These are phyloP conservation scores for Drosophila putrida DNA, from an alignment of 2,888 invertebrate genomes.

Conservation along the genomic window DNA sequence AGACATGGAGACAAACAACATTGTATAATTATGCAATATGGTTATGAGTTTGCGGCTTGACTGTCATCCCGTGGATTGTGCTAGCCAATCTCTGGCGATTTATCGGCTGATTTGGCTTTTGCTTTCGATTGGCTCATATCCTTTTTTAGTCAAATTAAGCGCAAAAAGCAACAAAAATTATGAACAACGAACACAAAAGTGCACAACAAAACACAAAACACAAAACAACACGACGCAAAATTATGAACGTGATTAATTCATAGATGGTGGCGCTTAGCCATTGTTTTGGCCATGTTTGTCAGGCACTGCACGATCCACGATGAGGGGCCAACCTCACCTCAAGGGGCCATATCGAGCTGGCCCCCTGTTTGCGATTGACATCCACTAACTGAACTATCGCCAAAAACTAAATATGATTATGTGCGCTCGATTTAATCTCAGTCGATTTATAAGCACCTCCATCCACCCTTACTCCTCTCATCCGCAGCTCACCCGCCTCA, in stretches of 20 bases:
- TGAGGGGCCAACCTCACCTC: slow-evolving; percentile 47
- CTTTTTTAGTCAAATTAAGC: slow-evolving; percentile 79
- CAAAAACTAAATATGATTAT: slow-evolving; percentile 82
- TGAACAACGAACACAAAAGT: slow-evolving; percentile 30
- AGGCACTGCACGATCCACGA: slow-evolving; percentile 66
- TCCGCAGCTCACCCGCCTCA: slow-evolving; percentile 7
- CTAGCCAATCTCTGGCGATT: slow-evolving; percentile 49
- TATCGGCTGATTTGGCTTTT: slow-evolving; percentile 49
- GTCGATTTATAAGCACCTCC: slow-evolving; percentile 56
- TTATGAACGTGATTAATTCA: slow-evolving; percentile 83
- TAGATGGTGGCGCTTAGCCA: slow-evolving; percentile 81
- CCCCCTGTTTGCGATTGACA: slow-evolving; percentile 64
- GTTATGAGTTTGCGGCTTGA: slow-evolving; percentile 38
- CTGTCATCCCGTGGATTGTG: slow-evolving; percentile 36
- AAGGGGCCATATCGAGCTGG: slow-evolving; percentile 53
- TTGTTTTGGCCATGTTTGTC: slow-evolving; percentile 68
- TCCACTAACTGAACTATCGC: slow-evolving; percentile 65
- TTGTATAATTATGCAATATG: slow-evolving; percentile 78
- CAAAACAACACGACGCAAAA: slow-evolving; percentile 69
- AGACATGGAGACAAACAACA: slow-evolving; percentile 26
- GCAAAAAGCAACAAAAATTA: slow-evolving; percentile 44
- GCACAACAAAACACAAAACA: slow-evolving; percentile 36
- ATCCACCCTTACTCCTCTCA: slow-evolving; percentile 8
- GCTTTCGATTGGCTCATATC: slow-evolving; percentile 53
- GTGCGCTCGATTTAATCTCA: slow-evolving; percentile 80